Conservation (phyloP, 2,888 invertebrate species). For the Cephus pygmeus region DNA sequence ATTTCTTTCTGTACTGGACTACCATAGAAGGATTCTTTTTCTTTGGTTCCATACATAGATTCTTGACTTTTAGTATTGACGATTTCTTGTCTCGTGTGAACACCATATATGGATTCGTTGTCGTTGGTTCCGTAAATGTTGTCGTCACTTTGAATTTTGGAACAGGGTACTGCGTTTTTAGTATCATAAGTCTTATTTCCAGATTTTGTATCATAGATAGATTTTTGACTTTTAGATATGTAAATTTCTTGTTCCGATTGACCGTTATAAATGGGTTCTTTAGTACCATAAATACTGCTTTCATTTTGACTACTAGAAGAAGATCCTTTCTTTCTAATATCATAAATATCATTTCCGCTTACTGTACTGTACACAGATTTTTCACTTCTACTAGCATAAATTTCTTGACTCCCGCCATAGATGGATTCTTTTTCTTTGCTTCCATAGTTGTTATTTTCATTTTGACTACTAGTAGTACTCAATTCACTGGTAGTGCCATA, state of each 20-base stretch:
- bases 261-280: too few relatives aligned
- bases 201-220: too few relatives aligned
- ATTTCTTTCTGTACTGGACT: neutral
- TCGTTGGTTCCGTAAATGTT: too few relatives aligned
- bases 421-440: neutral
- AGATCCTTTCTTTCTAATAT: neutral
- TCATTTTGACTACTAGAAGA: neutral
- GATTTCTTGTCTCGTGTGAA: too few relatives aligned
- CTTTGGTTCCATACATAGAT: neutral
- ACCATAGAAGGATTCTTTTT: neutral
- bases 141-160: too few relatives aligned
- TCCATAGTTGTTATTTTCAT: neutral
- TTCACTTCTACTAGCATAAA: neutral
- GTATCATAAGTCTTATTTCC: too few relatives aligned
- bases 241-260: too few relatives aligned
- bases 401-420: neutral
- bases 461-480: neutral
- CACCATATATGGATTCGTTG: too few relatives aligned
- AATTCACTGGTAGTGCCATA: neutral
- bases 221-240: too few relatives aligned
- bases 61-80: neutral
- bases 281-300: too few relatives aligned
- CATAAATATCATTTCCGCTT: neutral
- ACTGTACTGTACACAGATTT: neutral
- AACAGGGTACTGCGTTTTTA: too few relatives aligned